phyloP scores from a whole-genome alignment of 2,113 vertebrate genomes.

The Alligator sinensis region DNA sequence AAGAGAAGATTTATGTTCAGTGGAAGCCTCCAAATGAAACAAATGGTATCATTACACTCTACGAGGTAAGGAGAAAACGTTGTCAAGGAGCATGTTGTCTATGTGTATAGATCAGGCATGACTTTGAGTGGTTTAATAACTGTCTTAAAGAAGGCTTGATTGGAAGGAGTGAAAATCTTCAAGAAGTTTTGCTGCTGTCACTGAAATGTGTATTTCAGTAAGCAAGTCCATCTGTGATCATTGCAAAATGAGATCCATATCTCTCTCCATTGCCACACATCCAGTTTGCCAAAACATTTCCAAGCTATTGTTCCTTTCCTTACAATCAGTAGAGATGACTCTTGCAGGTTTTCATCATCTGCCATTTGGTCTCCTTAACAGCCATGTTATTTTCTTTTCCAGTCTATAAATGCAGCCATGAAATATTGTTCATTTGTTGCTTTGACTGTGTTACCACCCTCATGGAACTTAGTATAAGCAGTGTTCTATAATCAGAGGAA shows the following conservation, averaged over 20 bases:
- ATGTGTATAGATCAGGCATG: conserved; percentile 20
- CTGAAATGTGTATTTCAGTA: not conserved
- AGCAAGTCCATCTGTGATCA: not conserved
- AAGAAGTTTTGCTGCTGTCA: conserved; percentile 7
- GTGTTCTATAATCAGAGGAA: no score
- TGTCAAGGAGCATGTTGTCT: not conserved
- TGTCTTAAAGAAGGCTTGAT: conserved; percentile 37
- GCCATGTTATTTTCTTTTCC: not conserved
- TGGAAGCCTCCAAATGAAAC: conserved; percentile 99
- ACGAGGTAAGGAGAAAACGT: conserved; percentile 87
- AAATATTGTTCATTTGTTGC: accelerated
- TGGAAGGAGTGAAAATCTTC: conserved; percentile 37
- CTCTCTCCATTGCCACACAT: not conserved
- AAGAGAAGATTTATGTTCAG: conserved; percentile 98
- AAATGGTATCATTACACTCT: conserved; percentile 96
- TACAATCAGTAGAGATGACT: not conserved
- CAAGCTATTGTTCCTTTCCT: not conserved
- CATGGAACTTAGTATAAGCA: not conserved
- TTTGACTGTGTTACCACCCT: not conserved
- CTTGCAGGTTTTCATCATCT: not conserved
- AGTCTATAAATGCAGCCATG: not conserved
- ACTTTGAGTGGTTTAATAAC: conserved; percentile 40
- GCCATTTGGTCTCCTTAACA: not conserved
- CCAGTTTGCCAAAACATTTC: not conserved
- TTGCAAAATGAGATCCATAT: not conserved